Base-by-base conservation (phyloP, 2,113 vertebrate genomes). In the Porphyrio hochstetteri region DNA sequence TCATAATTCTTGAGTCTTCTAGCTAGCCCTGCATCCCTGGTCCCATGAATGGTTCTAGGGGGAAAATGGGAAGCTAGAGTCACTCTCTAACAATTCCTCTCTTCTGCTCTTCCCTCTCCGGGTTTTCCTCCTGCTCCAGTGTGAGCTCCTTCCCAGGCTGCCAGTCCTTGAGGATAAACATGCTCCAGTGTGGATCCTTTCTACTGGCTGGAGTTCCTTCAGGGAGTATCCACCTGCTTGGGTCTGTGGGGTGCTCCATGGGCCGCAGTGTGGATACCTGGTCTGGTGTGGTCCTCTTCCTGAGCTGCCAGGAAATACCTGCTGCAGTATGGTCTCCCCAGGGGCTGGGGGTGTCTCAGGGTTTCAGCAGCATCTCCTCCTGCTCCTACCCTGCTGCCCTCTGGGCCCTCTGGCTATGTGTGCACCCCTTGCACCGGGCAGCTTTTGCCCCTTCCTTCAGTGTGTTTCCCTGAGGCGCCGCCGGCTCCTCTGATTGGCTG, bases 391-490 rank as follows among this genome's bases (percentile, higher is more conserved):
- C 40, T 14, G n/a, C 35, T 67, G 74, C 46, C 56, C 27, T 1
- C 14, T 8, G 46, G 64, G 11, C 44, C 16, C 44, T 46, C 17
- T 46, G 4, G 7, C 44, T 46, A 7, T 46, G 42, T 44, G 16
- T 44, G 16, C 42, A 44, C 42, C 42, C 42, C 16, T 42, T 42
- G 42, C 16, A 16, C 44, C 44, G 19, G 44, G 8, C 44, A 46
- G 44, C 44, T 17, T 46, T 46, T 46, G 44, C 24, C 50, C 35
- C 38, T 46, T 33, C 29, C 25, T 21, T 8, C 9, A 21, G 0
- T 1, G 2, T 2, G 1, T 15, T 57, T 82, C 17, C 38, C 31
- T 13, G n/a, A 7, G 40, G 16, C 1, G 2, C 29, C n/a, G 1
- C 7, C 1, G 4, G 35, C 33, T 16, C 19, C 46, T 11, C 19